Evolutionary conservation across 2,797 vertebrate species (phyloP), one percentile per base, ranked within the genome.

Genomic region (Rhinoraja longicauda): DNA sequence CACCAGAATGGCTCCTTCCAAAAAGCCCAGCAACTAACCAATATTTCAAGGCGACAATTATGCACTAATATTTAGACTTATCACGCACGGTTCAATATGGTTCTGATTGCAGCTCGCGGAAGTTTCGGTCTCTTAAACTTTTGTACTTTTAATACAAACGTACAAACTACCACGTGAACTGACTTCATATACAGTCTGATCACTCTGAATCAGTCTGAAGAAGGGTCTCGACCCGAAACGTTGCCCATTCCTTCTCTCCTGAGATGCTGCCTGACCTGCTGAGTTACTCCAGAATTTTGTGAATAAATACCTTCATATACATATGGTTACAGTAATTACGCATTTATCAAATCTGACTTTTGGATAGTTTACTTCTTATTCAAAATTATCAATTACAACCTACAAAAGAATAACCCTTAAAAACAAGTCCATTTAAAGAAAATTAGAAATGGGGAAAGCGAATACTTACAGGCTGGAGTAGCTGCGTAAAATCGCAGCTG

Each of bases 391-490:
- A 88, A 67, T 24, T 67, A 9, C 32, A 67, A 36, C 57, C 82
- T 5, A 64, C 17, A 82, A 57, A 62, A 86, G 26, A n/a, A 62
- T 53, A 59, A 29, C 82, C 82, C 57, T 62, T 32, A 13, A 62
- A 62, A 62, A n/a, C 82, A 62, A 45, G 6, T 4, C n/a, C 2
- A 21, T 53, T 24, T 39, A 15, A 13, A 91, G 67, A 70, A 39
- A 70, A 70, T 26, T 45, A 17, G n/a, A 39, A 73, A 21, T 62
- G 5, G 59, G 59, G 21, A 29, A 2, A 15, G 0, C 1, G 0
- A 53, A 29, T 75, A 92, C 90, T 92, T 17, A 92, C 90, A 92
- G 90, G 17, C 17, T 75, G 70, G 36, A 53, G 39, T 53, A 45
- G 70, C 67, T 75, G 72, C 72, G 64, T 53, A 53, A 45, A 73